phyloP scores from a whole-genome alignment of 1,140 invertebrate genomes.

The Drosophila lini region DNA sequence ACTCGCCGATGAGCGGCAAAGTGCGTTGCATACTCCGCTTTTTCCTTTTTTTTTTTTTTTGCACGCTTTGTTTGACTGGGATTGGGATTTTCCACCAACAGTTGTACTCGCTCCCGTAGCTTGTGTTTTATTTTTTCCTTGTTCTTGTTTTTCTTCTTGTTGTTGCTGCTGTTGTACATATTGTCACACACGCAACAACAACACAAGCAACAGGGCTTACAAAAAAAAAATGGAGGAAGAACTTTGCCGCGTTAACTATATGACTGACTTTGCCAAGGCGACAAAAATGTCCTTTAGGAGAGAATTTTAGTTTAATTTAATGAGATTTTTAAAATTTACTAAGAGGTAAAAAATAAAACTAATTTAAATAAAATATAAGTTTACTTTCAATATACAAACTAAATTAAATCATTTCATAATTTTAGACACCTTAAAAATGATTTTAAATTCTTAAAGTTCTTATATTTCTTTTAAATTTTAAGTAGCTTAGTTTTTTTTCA shows the following conservation, averaged over 20 bases:
- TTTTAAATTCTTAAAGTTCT: background rate
- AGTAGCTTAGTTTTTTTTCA: background rate
- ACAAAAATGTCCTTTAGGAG: slow-evolving; percentile 57
- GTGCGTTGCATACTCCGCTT: slow-evolving; percentile 72
- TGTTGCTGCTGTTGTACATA: slow-evolving; percentile 47
- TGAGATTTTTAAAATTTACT: background rate
- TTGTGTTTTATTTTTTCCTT: slow-evolving; percentile 27
- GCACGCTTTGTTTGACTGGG: slow-evolving; percentile 77
- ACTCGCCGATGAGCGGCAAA: slow-evolving; percentile 56
- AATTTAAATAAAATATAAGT: background rate
- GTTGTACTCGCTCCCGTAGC: slow-evolving; percentile 48
- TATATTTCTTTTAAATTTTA: background rate
- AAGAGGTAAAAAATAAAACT: background rate
- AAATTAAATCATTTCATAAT: background rate
- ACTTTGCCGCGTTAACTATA: slow-evolving; percentile 60
- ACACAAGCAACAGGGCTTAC: slow-evolving; percentile 35
- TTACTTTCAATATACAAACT: background rate
- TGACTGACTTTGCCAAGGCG: slow-evolving; percentile 54
- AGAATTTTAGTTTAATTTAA: background rate
- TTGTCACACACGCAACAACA: slow-evolving; percentile 55
- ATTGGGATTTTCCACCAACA: slow-evolving; percentile 71
- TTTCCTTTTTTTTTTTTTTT: slow-evolving; percentile 39
- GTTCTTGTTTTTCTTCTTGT: slow-evolving; percentile 22
- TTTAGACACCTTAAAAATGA: background rate
- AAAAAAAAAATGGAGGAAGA: slow-evolving; percentile 24